Percentiles rank a stretch among this genome's conserved stretches.
Evolutionary conservation across 1,140 invertebrate species (phyloP).

Genomic region (Penaeus chinensis): DNA sequence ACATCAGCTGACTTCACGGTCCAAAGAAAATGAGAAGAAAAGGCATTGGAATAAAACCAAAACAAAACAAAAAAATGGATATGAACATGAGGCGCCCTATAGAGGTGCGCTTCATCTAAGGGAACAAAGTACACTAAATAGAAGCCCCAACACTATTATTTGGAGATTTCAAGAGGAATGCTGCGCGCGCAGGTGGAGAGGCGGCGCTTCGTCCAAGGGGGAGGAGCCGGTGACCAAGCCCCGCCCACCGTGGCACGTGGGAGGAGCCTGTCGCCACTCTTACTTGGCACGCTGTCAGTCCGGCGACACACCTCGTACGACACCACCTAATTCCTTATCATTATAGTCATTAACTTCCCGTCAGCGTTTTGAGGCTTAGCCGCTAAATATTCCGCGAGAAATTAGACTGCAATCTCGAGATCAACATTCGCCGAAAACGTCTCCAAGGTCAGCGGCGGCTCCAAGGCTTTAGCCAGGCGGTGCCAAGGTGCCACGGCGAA

Average conservation of each 20-base stretch:
- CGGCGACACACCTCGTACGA: conserved; percentile 41
- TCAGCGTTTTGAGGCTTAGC: background rate
- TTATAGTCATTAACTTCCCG: conserved; percentile 25
- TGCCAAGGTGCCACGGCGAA: background rate
- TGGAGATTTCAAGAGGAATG: conserved; percentile 24
- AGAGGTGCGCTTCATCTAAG: conserved; percentile 41
- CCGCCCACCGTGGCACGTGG: conserved; percentile 32
- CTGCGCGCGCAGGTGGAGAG: conserved; percentile 29
- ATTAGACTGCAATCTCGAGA: no score
- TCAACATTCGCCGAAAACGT: no score
- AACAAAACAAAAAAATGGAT: background rate
- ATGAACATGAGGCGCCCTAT: conserved; percentile 7
- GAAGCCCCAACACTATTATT: conserved; percentile 36
- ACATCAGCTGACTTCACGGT: conserved; percentile 6
- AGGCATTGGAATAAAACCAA: background rate
- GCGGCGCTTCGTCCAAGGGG: background rate
- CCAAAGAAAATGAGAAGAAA: conserved; percentile 1
- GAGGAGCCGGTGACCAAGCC: conserved; percentile 7
- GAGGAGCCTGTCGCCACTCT: conserved; percentile 31
- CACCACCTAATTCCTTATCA: conserved; percentile 40
- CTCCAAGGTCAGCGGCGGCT: background rate
- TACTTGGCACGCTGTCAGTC: conserved; percentile 43
- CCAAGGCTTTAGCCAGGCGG: background rate
- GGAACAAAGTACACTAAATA: conserved; percentile 47
- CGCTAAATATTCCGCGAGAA: no score